Evolutionary conservation across 2,797 vertebrate species (phyloP).

Genomic region (Sebastes taczanowskii): DNA sequence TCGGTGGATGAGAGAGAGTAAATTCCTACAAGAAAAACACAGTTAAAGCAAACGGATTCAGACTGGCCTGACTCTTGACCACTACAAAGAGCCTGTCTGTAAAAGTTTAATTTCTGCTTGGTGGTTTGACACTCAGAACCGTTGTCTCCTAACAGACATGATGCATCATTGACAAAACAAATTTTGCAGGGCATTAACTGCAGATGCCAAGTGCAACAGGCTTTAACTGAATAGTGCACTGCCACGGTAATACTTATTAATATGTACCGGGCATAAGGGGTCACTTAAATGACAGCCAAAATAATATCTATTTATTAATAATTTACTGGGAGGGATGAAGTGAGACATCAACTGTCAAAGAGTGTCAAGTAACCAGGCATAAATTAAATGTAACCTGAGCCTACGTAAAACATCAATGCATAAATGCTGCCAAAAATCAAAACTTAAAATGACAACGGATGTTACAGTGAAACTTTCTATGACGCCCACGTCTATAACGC

Average conservation of each 20-base stretch:
- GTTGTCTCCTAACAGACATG: background rate
- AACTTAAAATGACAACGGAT: slow-evolving; percentile 27
- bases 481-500: background rate
- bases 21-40: slow-evolving; percentile 99
- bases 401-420: slow-evolving; percentile 38
- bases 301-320: background rate
- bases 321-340: background rate
- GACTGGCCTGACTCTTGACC: slow-evolving; percentile 75
- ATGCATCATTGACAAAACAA: background rate
- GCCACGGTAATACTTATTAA: background rate
- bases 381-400: slow-evolving; percentile 49
- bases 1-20: slow-evolving; percentile 99
- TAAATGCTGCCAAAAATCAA: slow-evolving; percentile 30
- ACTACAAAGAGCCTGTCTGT: slow-evolving; percentile 54
- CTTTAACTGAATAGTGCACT: background rate
- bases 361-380: slow-evolving; percentile 51
- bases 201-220: background rate
- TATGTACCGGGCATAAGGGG: background rate
- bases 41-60: slow-evolving; percentile 99
- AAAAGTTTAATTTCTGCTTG: slow-evolving; percentile 55
- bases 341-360: slow-evolving; percentile 9
- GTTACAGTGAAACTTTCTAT: background rate
- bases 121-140: slow-evolving; percentile 33
- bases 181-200: background rate
- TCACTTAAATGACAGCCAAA: background rate